Evolutionary conservation across 2,888 invertebrate species (phyloP), one percentile per base, ranked within the genome.

Genomic region (Conchocele bisecta): DNA sequence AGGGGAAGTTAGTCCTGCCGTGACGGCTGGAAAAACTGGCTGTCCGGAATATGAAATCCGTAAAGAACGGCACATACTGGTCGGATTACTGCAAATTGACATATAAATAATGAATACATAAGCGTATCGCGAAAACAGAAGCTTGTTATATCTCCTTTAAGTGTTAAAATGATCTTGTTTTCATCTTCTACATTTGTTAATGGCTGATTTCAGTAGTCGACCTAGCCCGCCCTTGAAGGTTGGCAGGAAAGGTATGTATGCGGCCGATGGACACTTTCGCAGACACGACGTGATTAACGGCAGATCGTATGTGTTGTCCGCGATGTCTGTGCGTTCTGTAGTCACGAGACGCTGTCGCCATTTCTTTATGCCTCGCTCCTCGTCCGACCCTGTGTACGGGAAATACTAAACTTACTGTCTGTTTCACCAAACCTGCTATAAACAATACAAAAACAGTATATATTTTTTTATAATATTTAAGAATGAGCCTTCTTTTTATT

Each of bases 221-320:
- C 31, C 51, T 3, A 51, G 2, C n/a, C 17, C 35, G 33, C 35
- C 31, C 22, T 51, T 44, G 44, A 77, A 80, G 22, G 80, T 71
- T 15, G 81, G 81, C 33, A 67, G 54, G 39, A 81, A 78, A 31
- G 81, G 81, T 46, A 81, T 57, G 46, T 74, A 81, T 31, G 39
- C 50, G 1, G 81, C 58, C 68, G 73, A 78, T 37, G 41, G 58
- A 35, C 48, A 44, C 2, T 37, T 39, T 31, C 65, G 39, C 17
- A 81, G 48, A 35, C 74, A 74, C 11, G 35, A 53, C 66, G 66
- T 81, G 13, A 78, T 71, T n/a, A 67, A 72, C 0, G 81, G 81
- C 1, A 78, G 51, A 17, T 81, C 81, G 29, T 81, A 78, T 0
- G 75, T 78, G n/a, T 46, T 67, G 28, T 65, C 72, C 4, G 29